Conservation (phyloP, 64 coral and sea anemone genomes). For the Platygyra sinensis region DNA sequence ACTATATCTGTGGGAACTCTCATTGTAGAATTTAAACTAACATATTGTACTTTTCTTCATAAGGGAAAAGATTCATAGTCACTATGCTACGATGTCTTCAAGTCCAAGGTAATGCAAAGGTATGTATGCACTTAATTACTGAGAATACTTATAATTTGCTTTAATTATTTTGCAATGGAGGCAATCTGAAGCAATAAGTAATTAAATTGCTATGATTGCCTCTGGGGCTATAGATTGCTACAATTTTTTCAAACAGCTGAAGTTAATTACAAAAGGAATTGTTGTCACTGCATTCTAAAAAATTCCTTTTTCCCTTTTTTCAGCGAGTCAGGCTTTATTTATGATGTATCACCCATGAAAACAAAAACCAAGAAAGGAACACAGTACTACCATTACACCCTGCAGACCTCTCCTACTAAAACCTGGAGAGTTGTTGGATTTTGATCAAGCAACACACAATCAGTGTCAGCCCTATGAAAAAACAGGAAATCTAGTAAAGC, state of each 20-base stretch:
- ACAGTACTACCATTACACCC: background rate
- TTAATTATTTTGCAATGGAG: too few relatives aligned
- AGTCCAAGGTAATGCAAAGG: too few relatives aligned
- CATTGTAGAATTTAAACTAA: background rate
- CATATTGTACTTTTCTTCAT: too few relatives aligned
- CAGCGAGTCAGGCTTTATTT: background rate
- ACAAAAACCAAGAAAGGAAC: background rate
- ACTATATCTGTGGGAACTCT: too few relatives aligned
- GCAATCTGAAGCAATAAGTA: too few relatives aligned
- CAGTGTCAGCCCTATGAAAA: constrained; percentile 29
- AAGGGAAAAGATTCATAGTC: too few relatives aligned
- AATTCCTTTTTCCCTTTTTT: background rate
- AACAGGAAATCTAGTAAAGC: constrained; percentile 24
- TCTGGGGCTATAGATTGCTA: too few relatives aligned
- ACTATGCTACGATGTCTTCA: too few relatives aligned
- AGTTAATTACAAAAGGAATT: background rate
- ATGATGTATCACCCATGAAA: background rate
- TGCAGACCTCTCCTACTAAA: constrained; percentile 48
- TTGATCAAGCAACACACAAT: constrained; percentile 39
- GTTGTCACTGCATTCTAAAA: background rate
- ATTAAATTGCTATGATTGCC: background rate
- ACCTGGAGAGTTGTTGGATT: constrained; percentile 39
- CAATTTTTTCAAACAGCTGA: too few relatives aligned
- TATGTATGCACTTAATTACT: background rate
- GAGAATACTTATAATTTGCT: too few relatives aligned